Conservation (phyloP, 2,888 invertebrate species). For the Drosophila mulleri region DNA sequence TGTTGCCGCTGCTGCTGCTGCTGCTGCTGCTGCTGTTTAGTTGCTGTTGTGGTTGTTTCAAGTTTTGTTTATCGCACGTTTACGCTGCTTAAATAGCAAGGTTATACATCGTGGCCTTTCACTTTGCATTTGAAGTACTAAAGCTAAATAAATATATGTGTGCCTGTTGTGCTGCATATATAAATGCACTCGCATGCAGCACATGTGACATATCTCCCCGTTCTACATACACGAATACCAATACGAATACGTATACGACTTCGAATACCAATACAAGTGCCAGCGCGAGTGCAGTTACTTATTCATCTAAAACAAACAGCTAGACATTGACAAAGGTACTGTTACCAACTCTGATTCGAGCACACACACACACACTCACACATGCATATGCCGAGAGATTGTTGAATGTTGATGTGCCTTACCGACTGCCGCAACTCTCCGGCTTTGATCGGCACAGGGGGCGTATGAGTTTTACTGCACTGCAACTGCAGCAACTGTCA, state of each 20-base stretch:
- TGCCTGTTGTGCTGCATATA: slow-evolving; percentile 49
- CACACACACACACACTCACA: background rate
- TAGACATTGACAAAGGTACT: slow-evolving; percentile 75
- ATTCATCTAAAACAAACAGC: slow-evolving; percentile 59
- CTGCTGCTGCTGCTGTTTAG: slow-evolving; percentile 33
- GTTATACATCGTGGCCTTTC: slow-evolving; percentile 79
- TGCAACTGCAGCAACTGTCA: slow-evolving; percentile 55
- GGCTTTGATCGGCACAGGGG: slow-evolving; percentile 40
- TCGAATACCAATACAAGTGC: slow-evolving; percentile 10
- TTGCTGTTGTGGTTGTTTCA: slow-evolving; percentile 62
- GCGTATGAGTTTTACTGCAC: slow-evolving; percentile 49
- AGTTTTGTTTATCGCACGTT: slow-evolving; percentile 79
- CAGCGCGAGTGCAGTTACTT: slow-evolving; percentile 48
- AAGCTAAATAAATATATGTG: slow-evolving; percentile 54
- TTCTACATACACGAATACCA: slow-evolving; percentile 49
- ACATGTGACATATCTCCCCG: slow-evolving; percentile 76
- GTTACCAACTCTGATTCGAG: slow-evolving; percentile 29
- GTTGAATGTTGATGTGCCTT: slow-evolving; percentile 51
- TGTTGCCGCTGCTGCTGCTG: slow-evolving; percentile 32
- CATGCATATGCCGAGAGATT: slow-evolving; percentile 35
- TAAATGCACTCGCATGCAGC: slow-evolving; percentile 51
- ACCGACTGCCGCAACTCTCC: slow-evolving; percentile 14
- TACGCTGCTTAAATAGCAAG: slow-evolving; percentile 79
- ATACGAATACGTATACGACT: slow-evolving; percentile 5
- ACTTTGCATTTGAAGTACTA: slow-evolving; percentile 76